phyloP scores from a whole-genome alignment of 2,113 vertebrate species.

The Phyllostomus discolor region DNA sequence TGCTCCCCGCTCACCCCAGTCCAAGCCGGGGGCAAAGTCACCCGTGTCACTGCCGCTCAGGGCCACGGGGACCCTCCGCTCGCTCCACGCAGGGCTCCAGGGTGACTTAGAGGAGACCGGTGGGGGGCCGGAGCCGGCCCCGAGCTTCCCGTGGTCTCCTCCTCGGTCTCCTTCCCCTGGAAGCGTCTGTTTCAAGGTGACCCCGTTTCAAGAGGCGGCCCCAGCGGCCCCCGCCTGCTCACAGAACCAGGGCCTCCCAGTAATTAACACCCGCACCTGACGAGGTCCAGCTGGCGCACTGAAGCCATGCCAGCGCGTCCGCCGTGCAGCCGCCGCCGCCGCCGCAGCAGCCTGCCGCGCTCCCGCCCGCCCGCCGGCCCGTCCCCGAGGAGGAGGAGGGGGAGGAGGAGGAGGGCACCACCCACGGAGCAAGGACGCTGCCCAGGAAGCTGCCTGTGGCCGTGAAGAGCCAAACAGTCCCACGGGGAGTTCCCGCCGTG shows the following conservation, averaged over 20 bases:
- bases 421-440: not conserved
- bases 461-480: not conserved
- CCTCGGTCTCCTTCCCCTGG: constrained; percentile 13
- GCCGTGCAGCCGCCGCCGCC: constrained; percentile 37
- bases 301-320: constrained; percentile 89
- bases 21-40: not conserved
- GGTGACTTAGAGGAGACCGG: constrained; percentile 1
- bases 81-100: not conserved
- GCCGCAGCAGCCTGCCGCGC: constrained; percentile 20
- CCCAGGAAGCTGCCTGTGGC: not conserved
- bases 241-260: constrained; percentile 88
- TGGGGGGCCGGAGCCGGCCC: not conserved
- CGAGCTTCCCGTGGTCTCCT: not conserved
- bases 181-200: constrained; percentile 89
- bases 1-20: not conserved
- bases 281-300: constrained; percentile 97
- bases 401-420: not conserved
- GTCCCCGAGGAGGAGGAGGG: not conserved
- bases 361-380: constrained; percentile 35
- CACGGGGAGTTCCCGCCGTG: fast-evolving
- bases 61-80: not conserved
- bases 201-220: constrained; percentile 81
- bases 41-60: fast-evolving
- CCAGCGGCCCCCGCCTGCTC: constrained; percentile 81
- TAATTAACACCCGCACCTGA: constrained; percentile 98